Evolutionary conservation across 2,797 vertebrate genomes (phyloP), one percentile per base, ranked within the genome.

Genomic region (Smutsia gigantea): DNA sequence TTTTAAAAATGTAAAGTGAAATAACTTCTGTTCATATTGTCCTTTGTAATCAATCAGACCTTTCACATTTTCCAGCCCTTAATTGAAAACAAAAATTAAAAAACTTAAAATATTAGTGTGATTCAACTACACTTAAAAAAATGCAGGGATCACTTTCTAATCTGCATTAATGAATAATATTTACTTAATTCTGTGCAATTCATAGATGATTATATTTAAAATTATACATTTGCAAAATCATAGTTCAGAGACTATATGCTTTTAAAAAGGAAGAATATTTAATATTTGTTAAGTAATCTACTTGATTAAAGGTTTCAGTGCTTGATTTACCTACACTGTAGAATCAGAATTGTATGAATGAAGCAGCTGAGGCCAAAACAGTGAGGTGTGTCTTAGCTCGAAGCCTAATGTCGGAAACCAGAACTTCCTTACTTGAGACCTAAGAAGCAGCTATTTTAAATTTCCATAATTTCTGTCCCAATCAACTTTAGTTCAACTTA

Each of bases 41-140:
- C 29, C 64, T 79, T 93, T 59, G 10, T 49, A 77, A 49, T 81
- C 18, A 77, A 49, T 81, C 18, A 63, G 17, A 46, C 6, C 39
- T 83, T 93, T 90, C 72, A 64, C 12, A 94, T 74, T 89, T 93
- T 87, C 9, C 57, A 29, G 18, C 0, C 72, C 42, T 37, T 37
- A 59, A 51, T 11, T 61, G 13, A 61, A 92, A 87, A 37, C 7
- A 88, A 83, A 86, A 94, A 93, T 88, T 72, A 92, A 94, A 83
- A 53, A 69, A 85, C 51, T 79, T 78, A 94, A 68, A 69, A 86
- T 82, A 64, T 5, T 59, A 69, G 4, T 53, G 34, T 79, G 61
- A 86, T 71, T 68, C 25, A 71, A 91, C 23, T 77, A 90, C n/a
- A 89, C 2, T 18, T 51, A 77, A 94, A 72, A 88, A 75, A 31